Conservation (phyloP, 2,113 vertebrate species). For the Corydoras sp. region DNA sequence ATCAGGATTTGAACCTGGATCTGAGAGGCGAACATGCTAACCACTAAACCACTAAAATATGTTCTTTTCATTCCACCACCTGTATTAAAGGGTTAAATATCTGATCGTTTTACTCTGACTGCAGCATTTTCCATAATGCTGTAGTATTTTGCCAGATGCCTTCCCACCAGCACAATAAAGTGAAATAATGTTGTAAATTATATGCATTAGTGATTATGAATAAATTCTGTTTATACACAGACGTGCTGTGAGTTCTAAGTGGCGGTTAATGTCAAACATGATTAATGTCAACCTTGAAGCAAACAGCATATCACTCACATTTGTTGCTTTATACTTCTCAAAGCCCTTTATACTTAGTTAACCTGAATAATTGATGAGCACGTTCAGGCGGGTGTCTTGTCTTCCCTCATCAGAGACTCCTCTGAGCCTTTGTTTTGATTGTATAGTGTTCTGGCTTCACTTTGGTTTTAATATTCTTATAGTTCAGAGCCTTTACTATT, state of each 20-base stretch:
- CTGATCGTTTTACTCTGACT: too few species aligned
- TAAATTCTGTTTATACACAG: constrained; percentile 1
- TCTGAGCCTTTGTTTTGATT: too few species aligned
- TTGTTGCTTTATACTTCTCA: constrained; percentile 16
- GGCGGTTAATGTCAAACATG: constrained; percentile 15
- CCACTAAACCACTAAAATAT: too few species aligned
- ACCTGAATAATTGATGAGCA: constrained; percentile 24
- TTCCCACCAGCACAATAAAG: not conserved
- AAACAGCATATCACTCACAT: constrained; percentile 23
- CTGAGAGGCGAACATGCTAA: too few species aligned
- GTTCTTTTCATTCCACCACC: too few species aligned
- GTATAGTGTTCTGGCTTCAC: too few species aligned
- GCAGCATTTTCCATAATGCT: too few species aligned
- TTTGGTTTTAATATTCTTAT: too few species aligned
- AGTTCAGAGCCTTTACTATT: too few species aligned
- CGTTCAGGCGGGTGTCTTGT: constrained; percentile 38
- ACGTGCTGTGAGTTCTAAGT: constrained; percentile 9
- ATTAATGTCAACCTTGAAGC: constrained; percentile 27
- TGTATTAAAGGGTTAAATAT: too few species aligned
- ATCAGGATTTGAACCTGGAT: too few species aligned
- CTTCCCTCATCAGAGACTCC: not conserved
- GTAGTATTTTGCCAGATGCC: too few species aligned
- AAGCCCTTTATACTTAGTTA: constrained; percentile 11
- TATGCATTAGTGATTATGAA: not conserved
- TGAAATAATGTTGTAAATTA: constrained; percentile 3